These are phyloP conservation scores for Thaumatotibia leucotreta DNA, from an alignment of 1,140 invertebrate species.

Conservation along the genomic window DNA sequence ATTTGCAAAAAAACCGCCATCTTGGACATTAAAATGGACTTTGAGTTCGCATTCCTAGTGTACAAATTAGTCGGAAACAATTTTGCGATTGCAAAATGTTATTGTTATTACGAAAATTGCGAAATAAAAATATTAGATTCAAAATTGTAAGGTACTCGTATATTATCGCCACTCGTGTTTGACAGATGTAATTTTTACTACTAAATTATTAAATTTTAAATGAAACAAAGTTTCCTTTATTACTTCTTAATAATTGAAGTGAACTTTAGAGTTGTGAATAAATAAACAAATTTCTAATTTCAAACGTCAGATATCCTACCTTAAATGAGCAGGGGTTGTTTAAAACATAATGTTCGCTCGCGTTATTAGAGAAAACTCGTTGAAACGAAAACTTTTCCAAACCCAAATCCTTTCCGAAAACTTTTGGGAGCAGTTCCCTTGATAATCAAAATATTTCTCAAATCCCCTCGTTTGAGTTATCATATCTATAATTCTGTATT, in stretches of 20 bases:
- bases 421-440: conserved; percentile 2
- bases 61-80: too few relatives aligned
- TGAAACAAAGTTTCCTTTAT: too few relatives aligned
- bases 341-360: conserved; percentile 3
- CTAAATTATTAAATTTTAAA: neutral
- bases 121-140: too few relatives aligned
- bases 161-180: neutral
- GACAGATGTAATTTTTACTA: neutral
- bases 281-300: neutral
- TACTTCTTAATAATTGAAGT: neutral
- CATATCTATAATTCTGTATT: neutral
- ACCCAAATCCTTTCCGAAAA: conserved; percentile 6
- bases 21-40: too few relatives aligned
- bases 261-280: neutral
- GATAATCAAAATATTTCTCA: conserved; percentile 12
- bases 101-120: too few relatives aligned
- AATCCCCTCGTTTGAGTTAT: conserved; percentile 11
- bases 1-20: too few relatives aligned
- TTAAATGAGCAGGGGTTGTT: neutral
- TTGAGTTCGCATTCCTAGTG: too few relatives aligned
- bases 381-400: conserved; percentile 5
- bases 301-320: neutral
- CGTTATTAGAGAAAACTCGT: conserved; percentile 11
- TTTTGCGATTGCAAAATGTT: too few relatives aligned
- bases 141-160: too few relatives aligned